phyloP scores from a whole-genome alignment of 2,113 vertebrate genomes.

The Anguilla rostrata region DNA sequence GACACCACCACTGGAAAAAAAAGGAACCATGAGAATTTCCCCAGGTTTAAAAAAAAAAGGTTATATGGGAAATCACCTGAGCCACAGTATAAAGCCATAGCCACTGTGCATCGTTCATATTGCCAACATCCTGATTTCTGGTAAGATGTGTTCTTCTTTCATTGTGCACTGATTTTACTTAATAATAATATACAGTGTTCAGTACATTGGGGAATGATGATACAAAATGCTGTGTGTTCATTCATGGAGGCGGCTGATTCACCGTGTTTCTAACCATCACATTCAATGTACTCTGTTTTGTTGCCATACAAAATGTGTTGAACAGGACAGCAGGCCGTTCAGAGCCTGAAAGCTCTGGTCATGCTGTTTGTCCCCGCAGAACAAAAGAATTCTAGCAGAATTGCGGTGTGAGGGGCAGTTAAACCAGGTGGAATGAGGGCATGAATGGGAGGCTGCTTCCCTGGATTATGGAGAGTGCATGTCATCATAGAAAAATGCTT shows the following conservation, averaged over 20 bases:
- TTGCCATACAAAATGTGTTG: not conserved
- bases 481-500: not conserved
- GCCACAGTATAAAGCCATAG: not conserved
- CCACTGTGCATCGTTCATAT: not conserved
- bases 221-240: not conserved
- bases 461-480: constrained; percentile 8
- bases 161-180: not conserved
- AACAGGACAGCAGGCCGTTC: not conserved
- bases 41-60: no score
- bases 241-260: not conserved
- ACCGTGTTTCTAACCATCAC: not conserved
- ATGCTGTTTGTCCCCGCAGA: not conserved
- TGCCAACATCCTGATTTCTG: not conserved
- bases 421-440: not conserved
- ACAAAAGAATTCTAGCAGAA: constrained; percentile 12
- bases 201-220: not conserved
- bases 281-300: not conserved
- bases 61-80: not conserved
- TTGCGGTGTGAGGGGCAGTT: not conserved
- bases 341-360: constrained; percentile 13
- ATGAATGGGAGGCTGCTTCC: not conserved
- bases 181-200: not conserved
- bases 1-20: no score
- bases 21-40: not conserved
- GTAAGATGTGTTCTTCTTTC: not conserved